Evolutionary conservation across 2,113 vertebrate genomes (phyloP).

Genomic region (Apeltes quadracus): DNA sequence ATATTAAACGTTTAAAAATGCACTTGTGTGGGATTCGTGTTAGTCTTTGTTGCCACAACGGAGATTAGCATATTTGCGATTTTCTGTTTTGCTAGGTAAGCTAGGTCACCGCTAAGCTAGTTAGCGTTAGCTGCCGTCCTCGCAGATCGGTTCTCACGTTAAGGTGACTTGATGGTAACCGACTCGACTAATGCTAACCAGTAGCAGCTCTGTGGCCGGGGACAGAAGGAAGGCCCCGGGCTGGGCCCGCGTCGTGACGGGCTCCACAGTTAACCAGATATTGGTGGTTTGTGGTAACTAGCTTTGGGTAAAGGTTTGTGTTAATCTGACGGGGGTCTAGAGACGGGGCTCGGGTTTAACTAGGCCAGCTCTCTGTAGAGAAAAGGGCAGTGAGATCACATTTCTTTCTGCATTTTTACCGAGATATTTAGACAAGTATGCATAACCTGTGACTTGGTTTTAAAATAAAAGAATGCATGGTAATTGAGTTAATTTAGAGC

Average conservation of each 20-base stretch:
- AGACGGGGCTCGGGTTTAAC: too few species aligned
- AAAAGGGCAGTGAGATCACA: background rate
- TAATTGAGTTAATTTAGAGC: background rate
- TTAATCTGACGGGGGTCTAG: background rate
- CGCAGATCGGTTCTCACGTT: background rate
- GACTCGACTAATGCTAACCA: fast-evolving
- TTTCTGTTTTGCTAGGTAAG: constrained; percentile 20
- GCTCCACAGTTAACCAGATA: too few species aligned
- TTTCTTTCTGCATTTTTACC: background rate
- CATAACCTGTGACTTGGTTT: background rate
- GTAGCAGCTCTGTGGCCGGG: fast-evolving
- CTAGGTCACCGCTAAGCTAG: constrained; percentile 38
- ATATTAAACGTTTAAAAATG: background rate
- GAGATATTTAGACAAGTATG: too few species aligned
- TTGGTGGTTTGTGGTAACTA: background rate
- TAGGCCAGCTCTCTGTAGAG: background rate
- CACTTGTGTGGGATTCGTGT: fast-evolving
- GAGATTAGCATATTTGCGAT: fast-evolving
- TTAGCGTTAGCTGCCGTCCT: background rate
- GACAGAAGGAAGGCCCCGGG: background rate
- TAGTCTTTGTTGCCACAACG: fast-evolving
- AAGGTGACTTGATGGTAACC: fast-evolving
- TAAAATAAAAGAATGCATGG: too few species aligned
- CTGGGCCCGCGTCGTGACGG: constrained; percentile 10
- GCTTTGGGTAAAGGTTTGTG: too few species aligned